phyloP scores from a whole-genome alignment of 2,888 invertebrate genomes.

The Drosophila neonasuta region DNA sequence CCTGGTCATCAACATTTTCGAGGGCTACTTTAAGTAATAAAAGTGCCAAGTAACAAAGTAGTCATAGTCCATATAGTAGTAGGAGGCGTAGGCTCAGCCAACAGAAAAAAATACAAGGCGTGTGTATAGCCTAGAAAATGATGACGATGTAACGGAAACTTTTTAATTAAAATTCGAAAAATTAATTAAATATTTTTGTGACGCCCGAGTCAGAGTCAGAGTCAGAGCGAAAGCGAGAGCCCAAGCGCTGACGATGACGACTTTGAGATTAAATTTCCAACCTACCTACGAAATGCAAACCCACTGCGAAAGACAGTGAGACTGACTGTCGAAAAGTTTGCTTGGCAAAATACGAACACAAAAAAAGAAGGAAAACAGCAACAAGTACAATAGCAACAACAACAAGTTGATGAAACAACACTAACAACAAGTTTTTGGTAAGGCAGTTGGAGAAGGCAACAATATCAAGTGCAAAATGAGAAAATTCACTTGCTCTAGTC shows the following conservation, averaged over 20 bases:
- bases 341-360: constrained; percentile 1
- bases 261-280: constrained; percentile 78
- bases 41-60: constrained; percentile 46
- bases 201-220: constrained; percentile 58
- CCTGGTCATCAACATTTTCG: constrained; percentile 52
- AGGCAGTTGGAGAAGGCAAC: constrained; percentile 58
- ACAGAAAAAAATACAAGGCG: constrained; percentile 3
- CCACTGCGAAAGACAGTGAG: constrained; percentile 21
- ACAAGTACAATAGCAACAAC: constrained; percentile 15
- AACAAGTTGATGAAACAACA: constrained; percentile 32
- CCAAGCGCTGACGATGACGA: constrained; percentile 69
- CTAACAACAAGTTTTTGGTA: constrained; percentile 38
- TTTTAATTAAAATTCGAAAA: constrained; percentile 78
- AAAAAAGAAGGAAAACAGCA: constrained; percentile 28
- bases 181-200: constrained; percentile 78
- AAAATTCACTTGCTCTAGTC: constrained; percentile 70
- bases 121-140: constrained; percentile 47
- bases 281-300: constrained; percentile 76
- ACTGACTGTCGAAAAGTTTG: constrained; percentile 64
- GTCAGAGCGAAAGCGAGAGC: constrained; percentile 53
- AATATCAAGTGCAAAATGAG: constrained; percentile 77
- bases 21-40: constrained; percentile 67
- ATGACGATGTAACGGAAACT: constrained; percentile 70
- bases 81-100: background rate
- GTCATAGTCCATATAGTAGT: constrained; percentile 32